Evolutionary conservation across 2,797 vertebrate genomes (phyloP).

Genomic region (Bradypus variegatus): DNA sequence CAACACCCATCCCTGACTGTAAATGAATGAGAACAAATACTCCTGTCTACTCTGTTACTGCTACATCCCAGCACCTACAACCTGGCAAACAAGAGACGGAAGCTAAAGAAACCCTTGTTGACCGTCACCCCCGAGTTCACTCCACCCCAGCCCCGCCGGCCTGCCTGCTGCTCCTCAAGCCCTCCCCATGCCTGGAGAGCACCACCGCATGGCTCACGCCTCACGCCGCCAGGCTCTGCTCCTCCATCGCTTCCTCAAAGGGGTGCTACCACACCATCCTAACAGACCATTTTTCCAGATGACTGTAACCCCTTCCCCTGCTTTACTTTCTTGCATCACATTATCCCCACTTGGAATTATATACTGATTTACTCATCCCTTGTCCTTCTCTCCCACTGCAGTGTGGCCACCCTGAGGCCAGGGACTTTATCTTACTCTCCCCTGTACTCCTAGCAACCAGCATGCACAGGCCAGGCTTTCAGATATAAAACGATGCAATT

Average conservation of each 20-base stretch:
- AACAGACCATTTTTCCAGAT: rapidly evolving
- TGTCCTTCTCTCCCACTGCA: neutral
- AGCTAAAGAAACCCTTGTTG: neutral
- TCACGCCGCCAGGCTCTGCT: neutral
- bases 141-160: rapidly evolving
- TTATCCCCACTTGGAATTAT: neutral
- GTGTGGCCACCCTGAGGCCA: neutral
- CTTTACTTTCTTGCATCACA: neutral
- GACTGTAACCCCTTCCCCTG: neutral
- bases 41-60: neutral
- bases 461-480: neutral
- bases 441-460: neutral
- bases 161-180: neutral
- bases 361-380: neutral
- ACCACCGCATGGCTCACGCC: rapidly evolving
- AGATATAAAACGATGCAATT: neutral
- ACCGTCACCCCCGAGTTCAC: neutral
- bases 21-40: neutral
- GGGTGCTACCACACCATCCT: neutral
- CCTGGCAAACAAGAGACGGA: neutral
- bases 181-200: neutral
- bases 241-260: neutral
- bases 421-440: neutral
- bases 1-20: rapidly evolving
- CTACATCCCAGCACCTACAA: neutral